These are phyloP conservation scores for Meloe dianella DNA, from an alignment of 2,888 invertebrate species.

Conservation along the genomic window DNA sequence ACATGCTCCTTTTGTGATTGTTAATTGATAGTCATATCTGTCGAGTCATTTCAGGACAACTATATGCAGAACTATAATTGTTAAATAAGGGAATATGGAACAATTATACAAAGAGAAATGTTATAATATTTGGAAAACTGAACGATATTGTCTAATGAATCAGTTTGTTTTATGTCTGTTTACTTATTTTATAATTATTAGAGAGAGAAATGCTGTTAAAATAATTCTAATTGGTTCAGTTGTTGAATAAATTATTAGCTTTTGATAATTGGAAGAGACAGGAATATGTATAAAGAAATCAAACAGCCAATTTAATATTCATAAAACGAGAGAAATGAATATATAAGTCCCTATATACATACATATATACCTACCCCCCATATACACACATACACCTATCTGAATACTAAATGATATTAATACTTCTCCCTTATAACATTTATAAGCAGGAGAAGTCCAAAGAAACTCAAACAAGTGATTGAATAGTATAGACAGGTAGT, in stretches of 20 bases:
- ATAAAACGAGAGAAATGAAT: neutral
- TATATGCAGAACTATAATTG: neutral
- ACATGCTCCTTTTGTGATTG: no score
- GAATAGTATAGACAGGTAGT: constrained; percentile 49
- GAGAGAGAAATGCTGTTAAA: neutral
- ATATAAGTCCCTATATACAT: neutral
- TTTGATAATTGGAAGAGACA: constrained; percentile 1
- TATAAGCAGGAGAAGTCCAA: constrained; percentile 32
- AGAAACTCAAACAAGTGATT: constrained; percentile 48
- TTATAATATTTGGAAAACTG: neutral
- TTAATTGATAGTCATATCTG: no score
- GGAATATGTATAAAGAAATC: neutral
- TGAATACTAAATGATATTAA: constrained; percentile 6
- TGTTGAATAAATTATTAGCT: neutral
- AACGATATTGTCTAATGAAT: neutral
- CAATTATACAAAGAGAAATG: neutral
- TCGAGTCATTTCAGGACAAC: neutral
- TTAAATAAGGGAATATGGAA: neutral
- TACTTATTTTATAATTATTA: neutral
- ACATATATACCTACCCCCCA: neutral
- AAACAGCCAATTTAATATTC: constrained; percentile 3
- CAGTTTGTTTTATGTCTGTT: neutral
- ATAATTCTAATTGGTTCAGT: neutral
- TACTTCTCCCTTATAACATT: neutral
- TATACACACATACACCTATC: neutral